Evolutionary conservation across 1,140 invertebrate species (phyloP).

Genomic region (Bombus waltoni): DNA sequence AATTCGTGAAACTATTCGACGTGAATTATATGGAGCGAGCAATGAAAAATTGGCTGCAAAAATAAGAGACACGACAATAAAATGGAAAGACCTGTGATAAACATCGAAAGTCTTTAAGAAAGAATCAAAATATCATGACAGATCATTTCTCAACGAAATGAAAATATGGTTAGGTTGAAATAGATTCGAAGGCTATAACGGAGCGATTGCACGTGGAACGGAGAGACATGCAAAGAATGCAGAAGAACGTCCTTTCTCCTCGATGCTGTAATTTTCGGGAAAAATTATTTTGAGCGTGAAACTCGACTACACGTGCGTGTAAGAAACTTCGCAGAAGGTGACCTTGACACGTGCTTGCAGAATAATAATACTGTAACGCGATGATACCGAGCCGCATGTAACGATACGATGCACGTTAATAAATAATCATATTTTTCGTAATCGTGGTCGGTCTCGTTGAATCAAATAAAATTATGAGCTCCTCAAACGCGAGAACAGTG

Average conservation of each 20-base stretch:
- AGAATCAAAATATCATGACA: neutral
- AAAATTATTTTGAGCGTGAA: conserved; percentile 32
- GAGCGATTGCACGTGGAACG: neutral
- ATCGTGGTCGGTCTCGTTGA: conserved; percentile 1
- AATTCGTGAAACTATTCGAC: no score
- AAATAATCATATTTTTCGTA: neutral
- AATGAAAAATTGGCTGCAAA: no score
- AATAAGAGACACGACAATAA: neutral
- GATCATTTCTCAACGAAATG: neutral
- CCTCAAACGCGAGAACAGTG: neutral
- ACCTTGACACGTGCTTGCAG: conserved; percentile 39
- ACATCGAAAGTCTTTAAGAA: neutral
- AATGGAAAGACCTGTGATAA: neutral
- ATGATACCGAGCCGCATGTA: neutral
- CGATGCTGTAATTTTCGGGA: conserved; percentile 25
- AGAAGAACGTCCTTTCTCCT: conserved; percentile 2
- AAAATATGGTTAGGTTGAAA: neutral
- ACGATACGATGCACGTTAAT: neutral
- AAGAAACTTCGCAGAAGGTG: conserved; percentile 21
- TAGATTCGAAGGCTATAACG: neutral
- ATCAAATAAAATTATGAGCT: neutral
- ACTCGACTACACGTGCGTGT: neutral
- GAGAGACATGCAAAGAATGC: conserved; percentile 19
- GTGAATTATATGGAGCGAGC: no score
- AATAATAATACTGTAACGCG: conserved; percentile 26